These are phyloP conservation scores for Auanema freiburgensis DNA, from an alignment of 2,888 invertebrate genomes.

Conservation along the genomic window DNA sequence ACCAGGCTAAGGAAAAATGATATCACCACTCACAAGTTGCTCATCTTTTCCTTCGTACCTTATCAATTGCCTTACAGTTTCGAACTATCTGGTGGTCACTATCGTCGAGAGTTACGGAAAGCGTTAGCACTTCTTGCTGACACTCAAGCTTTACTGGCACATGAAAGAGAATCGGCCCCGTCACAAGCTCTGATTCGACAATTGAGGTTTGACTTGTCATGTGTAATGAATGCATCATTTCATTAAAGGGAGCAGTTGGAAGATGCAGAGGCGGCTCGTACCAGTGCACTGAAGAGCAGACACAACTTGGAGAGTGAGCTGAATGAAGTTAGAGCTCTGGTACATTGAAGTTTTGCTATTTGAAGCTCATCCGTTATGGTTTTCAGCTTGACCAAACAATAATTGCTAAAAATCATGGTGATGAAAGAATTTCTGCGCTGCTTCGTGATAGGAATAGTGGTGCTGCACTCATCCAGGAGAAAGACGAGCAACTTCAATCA, in stretches of 20 bases:
- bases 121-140: constrained; percentile 45
- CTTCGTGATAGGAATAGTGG: constrained; percentile 39
- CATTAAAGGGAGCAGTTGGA: constrained; percentile 73
- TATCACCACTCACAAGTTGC: neutral
- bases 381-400: constrained; percentile 36
- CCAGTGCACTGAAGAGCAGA: constrained; percentile 82
- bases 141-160: constrained; percentile 43
- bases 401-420: constrained; percentile 30
- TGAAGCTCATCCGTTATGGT: too few relatives aligned
- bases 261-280: constrained; percentile 83
- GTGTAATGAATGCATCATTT: neutral
- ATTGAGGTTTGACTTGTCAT: constrained; percentile 29
- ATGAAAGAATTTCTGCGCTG: constrained; percentile 31
- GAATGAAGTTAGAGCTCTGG: constrained; percentile 78
- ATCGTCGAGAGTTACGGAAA: constrained; percentile 44
- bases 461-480: constrained; percentile 28
- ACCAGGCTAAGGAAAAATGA: constrained; percentile 74
- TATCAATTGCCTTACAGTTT: constrained; percentile 18
- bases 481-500: constrained; percentile 70
- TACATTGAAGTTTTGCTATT: constrained; percentile 65
- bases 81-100: constrained; percentile 26
- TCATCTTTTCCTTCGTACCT: neutral
- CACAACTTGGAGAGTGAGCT: constrained; percentile 85
- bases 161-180: constrained; percentile 40
- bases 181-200: constrained; percentile 40